phyloP scores from a whole-genome alignment of 2,113 vertebrate species.

The Seriola aureovittata region DNA sequence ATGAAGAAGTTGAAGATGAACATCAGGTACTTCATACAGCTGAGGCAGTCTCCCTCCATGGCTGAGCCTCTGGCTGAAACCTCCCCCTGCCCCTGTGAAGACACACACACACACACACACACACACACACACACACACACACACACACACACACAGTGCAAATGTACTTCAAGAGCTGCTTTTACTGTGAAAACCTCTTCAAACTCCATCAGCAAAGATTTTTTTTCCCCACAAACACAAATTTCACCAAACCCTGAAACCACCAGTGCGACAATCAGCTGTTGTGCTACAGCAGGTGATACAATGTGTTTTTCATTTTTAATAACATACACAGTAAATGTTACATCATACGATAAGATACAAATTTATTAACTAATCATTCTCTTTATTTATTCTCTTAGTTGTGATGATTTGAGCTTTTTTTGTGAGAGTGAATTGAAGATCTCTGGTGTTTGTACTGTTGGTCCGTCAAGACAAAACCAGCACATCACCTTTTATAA shows the following conservation, averaged over 20 bases:
- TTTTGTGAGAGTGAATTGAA: too few species aligned
- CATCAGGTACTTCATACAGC: conserved; percentile 96
- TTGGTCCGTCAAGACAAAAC: too few species aligned
- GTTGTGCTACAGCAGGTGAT: neutral
- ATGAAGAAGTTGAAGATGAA: conserved; percentile 97
- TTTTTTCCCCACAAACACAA: too few species aligned
- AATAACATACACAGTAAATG: too few species aligned
- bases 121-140: conserved; percentile 48
- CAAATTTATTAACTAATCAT: too few species aligned
- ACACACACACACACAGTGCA: neutral
- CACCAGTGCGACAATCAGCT: neutral
- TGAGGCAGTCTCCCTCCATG: conserved; percentile 95
- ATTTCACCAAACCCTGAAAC: neutral
- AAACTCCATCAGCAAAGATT: neutral
- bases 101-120: conserved; percentile 47
- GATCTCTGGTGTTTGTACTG: too few species aligned
- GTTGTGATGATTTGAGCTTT: too few species aligned
- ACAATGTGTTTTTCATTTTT: neutral
- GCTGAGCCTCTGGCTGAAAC: conserved; percentile 58
- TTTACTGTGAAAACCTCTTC: neutral
- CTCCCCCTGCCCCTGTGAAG: conserved; percentile 79
- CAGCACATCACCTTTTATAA: too few species aligned
- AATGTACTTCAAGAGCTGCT: too few species aligned
- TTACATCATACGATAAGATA: too few species aligned
- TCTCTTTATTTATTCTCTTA: too few species aligned